A percentile compares a stretch with the other conserved stretches of the same genome.
These are phyloP conservation scores for Bos taurus DNA, from an alignment of 2,113 vertebrate species.

Conservation along the genomic window ARS-UCD2.0 NC_037348.1:18859001-18859500, in stretches of 20 bases:
- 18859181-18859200: neutral
- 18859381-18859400: neutral
- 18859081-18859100: neutral
- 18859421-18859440: accelerated
- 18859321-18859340: no score
- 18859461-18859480: neutral
- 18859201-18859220: neutral
- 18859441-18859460: neutral
- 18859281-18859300: neutral
- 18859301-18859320: neutral
- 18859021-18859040: neutral
- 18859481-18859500: neutral
- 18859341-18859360: neutral
- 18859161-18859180: neutral
- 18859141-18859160: neutral
- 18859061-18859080: neutral
- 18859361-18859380: no score
- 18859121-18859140: neutral
- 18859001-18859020: neutral
- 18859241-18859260: neutral
- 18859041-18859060: neutral
- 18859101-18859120: neutral
- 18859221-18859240: neutral
- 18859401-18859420: neutral
- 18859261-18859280: neutral